Evolutionary conservation across 1,140 invertebrate species (phyloP), one percentile per base, ranked within the genome.

Genomic region (Lithobius niger): DNA sequence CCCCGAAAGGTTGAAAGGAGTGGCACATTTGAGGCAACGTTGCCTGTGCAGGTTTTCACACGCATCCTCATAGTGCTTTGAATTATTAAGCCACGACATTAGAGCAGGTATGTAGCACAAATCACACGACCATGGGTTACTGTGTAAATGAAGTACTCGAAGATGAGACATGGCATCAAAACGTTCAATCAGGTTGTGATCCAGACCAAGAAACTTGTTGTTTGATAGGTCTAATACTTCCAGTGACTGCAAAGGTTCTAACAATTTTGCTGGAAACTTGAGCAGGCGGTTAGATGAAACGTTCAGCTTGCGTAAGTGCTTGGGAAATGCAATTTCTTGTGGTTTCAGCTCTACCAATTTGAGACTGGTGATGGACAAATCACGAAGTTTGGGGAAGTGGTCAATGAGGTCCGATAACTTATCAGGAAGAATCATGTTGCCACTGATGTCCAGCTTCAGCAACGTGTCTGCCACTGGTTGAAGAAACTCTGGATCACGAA

Each of bases 121-220:
- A 64, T 83, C 80, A 63, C 82, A 84, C 2, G 74, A 71, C 80
- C 81, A 84, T 2, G 75, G 76, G 67, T 84, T 83, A 19, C 72
- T 72, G 25, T 79, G 71, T 55, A 84, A 63, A 52, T 58, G 47
- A 2, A 66, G 25, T 19, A 49, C 27, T 60, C 75, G 70, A 0
- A 83, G 61, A 18, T 67, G 54, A 40, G 49, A 57, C 25, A 67
- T 66, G 18, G 52, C 57, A 42, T 57, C 47, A 15, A 66, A 71
- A 16, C 68, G 68, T 27, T 73, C 67, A 45, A 82, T 61, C n/a
- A 79, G 65, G 28, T 73, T 65, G 52, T 78, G 74, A 40, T 74
- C 74, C 42, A 83, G 62, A 1, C 76, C 77, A 50, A 76, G 67
- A 53, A 83, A 73, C 57, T 71, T 70, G 62, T 84, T 84, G 15